Evolutionary conservation across 2,888 invertebrate genomes (phyloP).

Genomic region (Diaprepes abbreviatus): DNA sequence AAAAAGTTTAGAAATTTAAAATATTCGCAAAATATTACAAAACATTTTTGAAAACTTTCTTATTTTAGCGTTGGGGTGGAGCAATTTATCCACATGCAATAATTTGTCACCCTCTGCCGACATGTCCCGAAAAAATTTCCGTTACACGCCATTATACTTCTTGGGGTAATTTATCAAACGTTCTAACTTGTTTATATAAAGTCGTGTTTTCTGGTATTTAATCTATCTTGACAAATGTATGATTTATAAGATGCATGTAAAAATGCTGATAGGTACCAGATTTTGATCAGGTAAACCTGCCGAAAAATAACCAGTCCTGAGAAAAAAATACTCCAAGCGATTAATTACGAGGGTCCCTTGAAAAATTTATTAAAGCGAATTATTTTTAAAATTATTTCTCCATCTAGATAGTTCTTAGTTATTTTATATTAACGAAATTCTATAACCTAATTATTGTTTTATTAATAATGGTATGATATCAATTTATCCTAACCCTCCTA

Average conservation of each 20-base stretch:
- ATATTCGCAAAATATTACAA: neutral
- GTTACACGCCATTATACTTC: constrained; percentile 44
- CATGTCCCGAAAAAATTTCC: constrained; percentile 28
- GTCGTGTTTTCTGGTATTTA: constrained; percentile 39
- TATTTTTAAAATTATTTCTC: no score
- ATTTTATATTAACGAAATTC: no score
- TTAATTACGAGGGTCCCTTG: no score
- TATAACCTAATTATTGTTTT: no score
- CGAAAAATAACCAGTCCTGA: no score
- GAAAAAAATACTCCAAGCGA: no score
- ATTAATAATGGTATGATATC: no score
- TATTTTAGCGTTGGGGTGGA: constrained; percentile 1
- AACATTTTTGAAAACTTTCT: neutral
- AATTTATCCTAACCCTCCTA: no score
- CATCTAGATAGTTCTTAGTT: no score
- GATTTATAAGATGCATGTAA: constrained; percentile 1
- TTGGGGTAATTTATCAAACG: constrained; percentile 42
- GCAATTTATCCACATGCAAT: constrained; percentile 14
- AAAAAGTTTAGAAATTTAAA: no score
- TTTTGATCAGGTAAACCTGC: neutral
- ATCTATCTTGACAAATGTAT: constrained; percentile 39
- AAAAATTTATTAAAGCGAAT: no score
- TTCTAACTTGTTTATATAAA: constrained; percentile 35
- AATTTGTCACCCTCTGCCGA: constrained; percentile 36
- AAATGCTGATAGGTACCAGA: neutral